Percentiles rank a stretch among this genome's conserved stretches.
Conservation (phyloP, 2,888 invertebrate genomes). For the Oligia fasciuncula region DNA sequence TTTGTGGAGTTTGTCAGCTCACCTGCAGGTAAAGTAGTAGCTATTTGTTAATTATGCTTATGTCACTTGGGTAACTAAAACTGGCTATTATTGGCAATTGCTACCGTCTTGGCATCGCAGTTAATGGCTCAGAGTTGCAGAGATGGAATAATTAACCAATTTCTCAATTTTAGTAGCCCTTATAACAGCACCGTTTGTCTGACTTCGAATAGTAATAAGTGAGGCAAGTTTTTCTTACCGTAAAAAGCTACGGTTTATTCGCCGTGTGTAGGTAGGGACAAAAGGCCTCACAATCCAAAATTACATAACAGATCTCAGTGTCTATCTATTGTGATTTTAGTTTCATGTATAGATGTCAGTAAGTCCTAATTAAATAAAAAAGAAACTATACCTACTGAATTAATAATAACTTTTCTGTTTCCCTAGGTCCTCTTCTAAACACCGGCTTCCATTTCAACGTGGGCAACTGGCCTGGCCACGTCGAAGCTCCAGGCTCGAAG, state of each 20-base stretch:
- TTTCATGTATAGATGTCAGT: not conserved
- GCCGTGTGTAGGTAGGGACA: not conserved
- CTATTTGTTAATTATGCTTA: not conserved
- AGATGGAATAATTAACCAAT: not conserved
- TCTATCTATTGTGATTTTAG: not conserved
- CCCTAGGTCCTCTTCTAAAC: slow-evolving; percentile 94
- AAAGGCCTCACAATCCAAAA: not conserved
- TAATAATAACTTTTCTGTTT: not conserved
- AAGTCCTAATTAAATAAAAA: not conserved
- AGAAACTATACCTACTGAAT: not conserved
- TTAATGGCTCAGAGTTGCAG: not conserved
- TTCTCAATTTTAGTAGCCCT: not conserved
- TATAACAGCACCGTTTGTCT: not conserved
- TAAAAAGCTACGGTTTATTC: too few relatives aligned
- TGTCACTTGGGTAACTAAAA: too few relatives aligned
- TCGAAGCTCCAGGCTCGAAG: slow-evolving; percentile 96
- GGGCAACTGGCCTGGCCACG: slow-evolving; percentile 98
- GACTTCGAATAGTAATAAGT: too few relatives aligned
- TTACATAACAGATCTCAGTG: not conserved
- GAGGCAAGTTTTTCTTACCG: too few relatives aligned
- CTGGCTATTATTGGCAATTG: not conserved
- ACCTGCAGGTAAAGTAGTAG: slow-evolving; percentile 91
- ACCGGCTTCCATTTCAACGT: slow-evolving; percentile 98
- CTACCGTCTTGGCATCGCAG: too few relatives aligned
- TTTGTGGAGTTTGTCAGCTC: slow-evolving; percentile 97